phyloP scores from a whole-genome alignment of 1,140 invertebrate genomes.

The Sitobion miscanthi region DNA sequence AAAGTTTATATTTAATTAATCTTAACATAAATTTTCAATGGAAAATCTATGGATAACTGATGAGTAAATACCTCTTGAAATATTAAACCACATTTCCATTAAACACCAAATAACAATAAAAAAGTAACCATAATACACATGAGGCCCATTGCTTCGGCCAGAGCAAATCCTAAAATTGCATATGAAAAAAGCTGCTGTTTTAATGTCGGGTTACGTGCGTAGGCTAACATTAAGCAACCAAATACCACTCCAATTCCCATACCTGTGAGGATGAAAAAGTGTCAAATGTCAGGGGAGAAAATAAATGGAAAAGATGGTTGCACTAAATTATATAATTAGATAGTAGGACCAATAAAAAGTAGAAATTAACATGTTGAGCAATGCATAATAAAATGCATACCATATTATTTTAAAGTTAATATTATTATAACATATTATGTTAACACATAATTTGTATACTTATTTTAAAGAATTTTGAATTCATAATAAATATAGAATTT shows the following conservation, averaged over 20 bases:
- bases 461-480: not conserved
- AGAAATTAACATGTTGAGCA: not conserved
- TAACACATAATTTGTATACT: not conserved
- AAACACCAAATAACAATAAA: slow-evolving; percentile 84
- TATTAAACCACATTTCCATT: slow-evolving; percentile 5
- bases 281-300: not conserved
- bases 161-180: slow-evolving; percentile 90
- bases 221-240: slow-evolving; percentile 89
- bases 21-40: not conserved
- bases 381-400: no score
- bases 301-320: not conserved
- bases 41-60: not conserved
- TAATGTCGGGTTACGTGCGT: slow-evolving; percentile 89
- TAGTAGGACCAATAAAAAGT: not conserved
- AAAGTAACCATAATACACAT: slow-evolving; percentile 97
- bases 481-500: not conserved
- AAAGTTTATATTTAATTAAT: not conserved
- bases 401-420: no score
- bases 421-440: no score
- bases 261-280: slow-evolving; percentile 63
- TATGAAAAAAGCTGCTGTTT: slow-evolving; percentile 95
- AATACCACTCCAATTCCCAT: slow-evolving; percentile 93
- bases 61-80: not conserved
- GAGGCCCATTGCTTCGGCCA: slow-evolving; percentile 95
- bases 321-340: not conserved